Base-by-base conservation (phyloP, 2,797 vertebrate species). In the Xyrichtys novacula region DNA sequence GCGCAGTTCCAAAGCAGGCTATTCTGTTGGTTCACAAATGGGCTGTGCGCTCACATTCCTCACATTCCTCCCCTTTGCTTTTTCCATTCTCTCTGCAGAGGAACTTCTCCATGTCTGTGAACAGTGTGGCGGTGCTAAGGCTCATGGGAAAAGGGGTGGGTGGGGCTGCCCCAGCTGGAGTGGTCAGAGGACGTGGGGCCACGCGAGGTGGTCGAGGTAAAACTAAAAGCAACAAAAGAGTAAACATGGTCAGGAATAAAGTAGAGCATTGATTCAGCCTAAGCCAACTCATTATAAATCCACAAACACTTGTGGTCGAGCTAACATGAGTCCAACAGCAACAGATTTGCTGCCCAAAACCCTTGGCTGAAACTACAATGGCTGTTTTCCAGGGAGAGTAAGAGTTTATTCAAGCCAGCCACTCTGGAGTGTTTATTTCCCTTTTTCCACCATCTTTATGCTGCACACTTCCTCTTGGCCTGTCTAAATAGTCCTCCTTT, bases 41-140 rank as follows among this genome's bases (percentile, higher is more conserved):
- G 59, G 44, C 62, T 69, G 64, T 50, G 28, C 75, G 69, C 72
- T 76, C 53, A 42, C 77, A 84, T 90, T 84, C 72, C 78, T 89
- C 56, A 86, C 85, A 85, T 89, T 91, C 83, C 67, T 88, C 32
- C 38, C 26, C 61, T 76, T 68, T 80, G 34, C 74, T 77, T 43
- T 78, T 78, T 80, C 78, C 67, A 48, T 71, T 78, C 63, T 78
- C 65, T 42, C 64, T 22, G 42, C 94, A 97, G 96, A 95, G 96
- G 88, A 98, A 97, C 91, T 98, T 97, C 93, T 97, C 96, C 87
- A 95, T 97, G 94, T 97, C 96, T 55, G 96, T 98, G 91, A 98
- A 98, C 91, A 98, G 96, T 64, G 96, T 96, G 88, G 96, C 96
- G 3, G 96, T 98, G 89, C 93, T 97, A 84, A 95, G 96, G 91